phyloP scores from a whole-genome alignment of 2,888 invertebrate genomes.

The Acronicta aceris region DNA sequence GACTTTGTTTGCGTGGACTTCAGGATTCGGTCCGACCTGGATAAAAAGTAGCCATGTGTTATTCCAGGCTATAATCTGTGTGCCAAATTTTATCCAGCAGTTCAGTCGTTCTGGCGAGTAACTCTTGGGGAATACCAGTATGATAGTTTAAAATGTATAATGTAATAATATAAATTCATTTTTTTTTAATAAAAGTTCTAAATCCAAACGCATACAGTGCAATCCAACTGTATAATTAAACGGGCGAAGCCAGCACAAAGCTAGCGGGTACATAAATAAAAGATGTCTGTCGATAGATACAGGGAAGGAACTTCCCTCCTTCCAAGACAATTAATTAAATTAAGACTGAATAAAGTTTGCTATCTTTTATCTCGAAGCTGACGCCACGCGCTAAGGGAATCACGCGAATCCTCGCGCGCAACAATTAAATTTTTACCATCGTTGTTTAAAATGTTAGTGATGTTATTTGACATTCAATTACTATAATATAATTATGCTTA shows the following conservation, averaged over 20 bases:
- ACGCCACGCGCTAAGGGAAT: constrained; percentile 52
- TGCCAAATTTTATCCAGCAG: too few species aligned
- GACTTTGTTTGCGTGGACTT: too few species aligned
- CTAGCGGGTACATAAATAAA: constrained; percentile 66
- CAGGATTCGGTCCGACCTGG: too few species aligned
- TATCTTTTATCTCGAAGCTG: constrained; percentile 66
- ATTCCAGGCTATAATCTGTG: too few species aligned
- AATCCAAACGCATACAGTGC: constrained; percentile 45
- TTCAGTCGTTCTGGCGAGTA: too few species aligned
- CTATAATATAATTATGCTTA: too few species aligned
- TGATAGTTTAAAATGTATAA: too few species aligned
- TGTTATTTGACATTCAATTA: constrained; percentile 22
- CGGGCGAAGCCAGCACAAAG: constrained; percentile 47
- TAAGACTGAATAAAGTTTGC: constrained; percentile 75
- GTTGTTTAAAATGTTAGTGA: constrained; percentile 36
- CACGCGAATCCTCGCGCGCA: constrained; percentile 59
- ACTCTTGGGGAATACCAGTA: too few species aligned
- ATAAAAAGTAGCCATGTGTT: too few species aligned
- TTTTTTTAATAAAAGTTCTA: too few species aligned
- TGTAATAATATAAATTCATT: too few species aligned
- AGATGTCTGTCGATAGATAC: constrained; percentile 67
- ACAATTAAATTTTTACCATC: constrained; percentile 63
- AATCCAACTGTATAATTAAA: constrained; percentile 51
- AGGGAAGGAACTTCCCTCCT: constrained; percentile 60
- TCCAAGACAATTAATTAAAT: constrained; percentile 78